These are phyloP conservation scores for Netelia inedita DNA, from an alignment of 2,888 invertebrate genomes.

Conservation along the genomic window DNA sequence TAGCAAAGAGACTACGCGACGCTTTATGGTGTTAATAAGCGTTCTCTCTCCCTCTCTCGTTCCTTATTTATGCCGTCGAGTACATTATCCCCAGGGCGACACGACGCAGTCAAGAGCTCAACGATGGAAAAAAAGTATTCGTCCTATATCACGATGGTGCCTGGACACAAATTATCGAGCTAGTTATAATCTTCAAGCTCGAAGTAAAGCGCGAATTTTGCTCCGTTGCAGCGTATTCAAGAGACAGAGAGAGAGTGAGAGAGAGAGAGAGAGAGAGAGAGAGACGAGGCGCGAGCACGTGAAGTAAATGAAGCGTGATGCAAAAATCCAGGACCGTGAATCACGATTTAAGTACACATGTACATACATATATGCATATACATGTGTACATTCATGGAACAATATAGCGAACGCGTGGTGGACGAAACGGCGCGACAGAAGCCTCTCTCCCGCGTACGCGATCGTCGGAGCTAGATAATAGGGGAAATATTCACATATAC, in stretches of 20 bases:
- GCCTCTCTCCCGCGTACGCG: conserved; percentile 14
- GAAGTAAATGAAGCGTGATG: conserved; percentile 44
- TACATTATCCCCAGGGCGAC: too few relatives aligned
- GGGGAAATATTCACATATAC: conserved; percentile 53
- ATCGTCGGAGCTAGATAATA: conserved; percentile 28
- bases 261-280: background rate
- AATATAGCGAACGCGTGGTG: conserved; percentile 25
- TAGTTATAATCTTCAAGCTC: background rate
- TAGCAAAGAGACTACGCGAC: background rate
- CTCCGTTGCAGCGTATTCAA: background rate
- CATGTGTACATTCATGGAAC: background rate
- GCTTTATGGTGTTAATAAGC: conserved; percentile 5
- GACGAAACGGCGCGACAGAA: conserved; percentile 46
- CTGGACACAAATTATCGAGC: conserved; percentile 8
- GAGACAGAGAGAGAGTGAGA: background rate
- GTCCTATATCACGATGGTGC: too few relatives aligned
- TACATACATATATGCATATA: conserved; percentile 15
- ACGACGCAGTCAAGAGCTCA: background rate
- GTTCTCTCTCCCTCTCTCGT: background rate
- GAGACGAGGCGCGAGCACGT: background rate
- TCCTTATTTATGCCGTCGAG: too few relatives aligned
- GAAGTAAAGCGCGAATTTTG: conserved; percentile 6
- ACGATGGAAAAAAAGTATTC: too few relatives aligned
- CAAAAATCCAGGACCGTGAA: conserved; percentile 50
- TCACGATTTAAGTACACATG: conserved; percentile 40